Evolutionary conservation across 35 echinoderm and acorn worm species (phyloP).

Genomic region (Eucidaris tribuloides): DNA sequence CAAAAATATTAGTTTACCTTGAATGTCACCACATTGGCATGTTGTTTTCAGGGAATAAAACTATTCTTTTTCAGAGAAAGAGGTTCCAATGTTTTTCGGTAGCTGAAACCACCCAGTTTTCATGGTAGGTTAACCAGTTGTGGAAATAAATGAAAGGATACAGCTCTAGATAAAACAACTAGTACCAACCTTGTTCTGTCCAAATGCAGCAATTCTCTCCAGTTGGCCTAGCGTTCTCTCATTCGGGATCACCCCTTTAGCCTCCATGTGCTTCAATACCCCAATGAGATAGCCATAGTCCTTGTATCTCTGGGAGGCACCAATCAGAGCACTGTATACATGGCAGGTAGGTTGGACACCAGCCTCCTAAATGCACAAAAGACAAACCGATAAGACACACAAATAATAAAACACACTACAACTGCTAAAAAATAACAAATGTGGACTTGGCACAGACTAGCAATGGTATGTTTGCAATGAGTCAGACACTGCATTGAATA

Average conservation of each 20-base stretch:
- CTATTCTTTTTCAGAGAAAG: too few species aligned
- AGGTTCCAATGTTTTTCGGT: too few species aligned
- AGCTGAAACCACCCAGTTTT: too few species aligned
- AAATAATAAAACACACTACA: not conserved
- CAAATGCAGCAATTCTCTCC: constrained; percentile 44
- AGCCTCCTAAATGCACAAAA: not conserved
- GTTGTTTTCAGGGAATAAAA: too few species aligned
- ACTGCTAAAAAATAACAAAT: not conserved
- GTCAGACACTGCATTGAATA: not conserved
- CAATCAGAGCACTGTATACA: constrained; percentile 44
- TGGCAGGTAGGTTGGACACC: constrained; percentile 18
- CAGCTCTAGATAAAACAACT: too few species aligned
- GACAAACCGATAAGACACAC: not conserved
- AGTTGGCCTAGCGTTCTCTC: constrained; percentile 30
- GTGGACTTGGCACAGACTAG: not conserved
- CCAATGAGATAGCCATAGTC: constrained; percentile 52
- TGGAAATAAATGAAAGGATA: too few species aligned
- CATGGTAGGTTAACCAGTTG: too few species aligned
- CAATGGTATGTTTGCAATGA: not conserved
- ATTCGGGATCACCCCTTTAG: constrained; percentile 34
- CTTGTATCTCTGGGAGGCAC: constrained; percentile 9
- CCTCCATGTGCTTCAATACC: constrained; percentile 54
- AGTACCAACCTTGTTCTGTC: constrained; percentile 20
- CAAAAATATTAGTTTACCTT: too few species aligned
- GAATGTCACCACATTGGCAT: too few species aligned